These are phyloP conservation scores for Idris sp. DNA, from an alignment of 1,140 invertebrate genomes.

Conservation along the genomic window DNA sequence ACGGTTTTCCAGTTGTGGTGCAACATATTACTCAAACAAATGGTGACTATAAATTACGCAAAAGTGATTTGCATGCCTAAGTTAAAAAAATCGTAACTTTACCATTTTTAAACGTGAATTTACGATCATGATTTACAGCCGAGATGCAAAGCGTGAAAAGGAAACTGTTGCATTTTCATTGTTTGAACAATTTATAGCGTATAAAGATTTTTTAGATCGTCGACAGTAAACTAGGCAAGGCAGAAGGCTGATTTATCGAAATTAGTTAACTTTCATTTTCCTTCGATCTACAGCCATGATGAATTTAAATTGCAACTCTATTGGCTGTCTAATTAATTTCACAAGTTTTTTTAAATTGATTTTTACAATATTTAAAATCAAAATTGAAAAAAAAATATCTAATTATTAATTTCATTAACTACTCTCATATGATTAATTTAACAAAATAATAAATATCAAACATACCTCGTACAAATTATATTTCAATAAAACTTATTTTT, in stretches of 20 bases:
- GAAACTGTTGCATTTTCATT: slow-evolving; percentile 58
- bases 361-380: too few relatives aligned
- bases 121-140: slow-evolving; percentile 48
- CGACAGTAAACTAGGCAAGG: slow-evolving; percentile 31
- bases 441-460: too few relatives aligned
- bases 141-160: slow-evolving; percentile 51
- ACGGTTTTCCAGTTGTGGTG: not conserved
- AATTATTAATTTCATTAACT: too few relatives aligned
- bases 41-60: slow-evolving; percentile 44
- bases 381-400: too few relatives aligned
- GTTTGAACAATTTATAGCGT: slow-evolving; percentile 50
- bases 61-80: slow-evolving; percentile 50
- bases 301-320: slow-evolving; percentile 18
- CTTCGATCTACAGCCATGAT: slow-evolving; percentile 18
- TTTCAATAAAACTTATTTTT: too few relatives aligned
- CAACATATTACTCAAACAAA: slow-evolving; percentile 48
- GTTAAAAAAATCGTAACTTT: slow-evolving; percentile 52
- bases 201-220: slow-evolving; percentile 46
- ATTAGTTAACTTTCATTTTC: slow-evolving; percentile 20
- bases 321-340: slow-evolving; percentile 19
- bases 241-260: slow-evolving; percentile 19
- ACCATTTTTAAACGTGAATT: slow-evolving; percentile 56
- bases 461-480: too few relatives aligned
- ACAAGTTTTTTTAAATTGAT: too few relatives aligned
- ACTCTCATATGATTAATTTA: too few relatives aligned